Base-by-base conservation (phyloP, 2,888 invertebrate species). In the Folsomia manolachei region DNA sequence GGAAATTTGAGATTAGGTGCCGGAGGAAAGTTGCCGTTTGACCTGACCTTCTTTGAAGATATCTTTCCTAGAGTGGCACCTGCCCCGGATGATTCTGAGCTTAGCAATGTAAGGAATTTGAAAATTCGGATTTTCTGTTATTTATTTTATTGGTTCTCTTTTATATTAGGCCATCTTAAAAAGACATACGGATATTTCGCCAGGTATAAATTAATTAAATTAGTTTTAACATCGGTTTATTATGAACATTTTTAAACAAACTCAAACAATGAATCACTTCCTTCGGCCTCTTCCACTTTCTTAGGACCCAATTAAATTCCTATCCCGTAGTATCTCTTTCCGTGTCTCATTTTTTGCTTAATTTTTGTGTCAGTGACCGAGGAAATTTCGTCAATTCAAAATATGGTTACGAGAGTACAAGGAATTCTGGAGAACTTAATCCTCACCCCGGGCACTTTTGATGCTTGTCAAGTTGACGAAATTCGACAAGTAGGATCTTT, bases 401-500 rank as follows among this genome's bases (percentile, higher is more conserved):
- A 94, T 84, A 88, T 99, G 21, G 94, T 97, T 39, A 95, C 95
- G 0, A 96, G 97, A 85, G 90, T 98, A n/a, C 95, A 96, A 83
- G 90, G 91, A 0, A 95, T 96, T 26, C 86, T 98, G 70, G 98
- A 98, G 83, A 96, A 94, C 83, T 85, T 98, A 23, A 94, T 97
- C 14, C 93, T 97, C 0, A 93, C 95, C 0, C 97, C 97, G 0
- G 95, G 94, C 27, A 91, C 90, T 75, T 96, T 97, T 83, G 95
- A 94, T 83, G 95, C 96, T 77, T 97, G 97, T 84, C 92, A 93
- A 89, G 86, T 95, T 65, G 94, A 95, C 83, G 97, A 97, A 85
- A 95, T 97, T 0, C 88, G 97, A 0, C 96, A 96, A 85, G 97
- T 99, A 7, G 98, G 98, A 0, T 95, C 97, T 0, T 97, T 95